These are phyloP conservation scores for Lymantria monacha DNA, from an alignment of 2,888 invertebrate species.

Conservation along the genomic window DNA sequence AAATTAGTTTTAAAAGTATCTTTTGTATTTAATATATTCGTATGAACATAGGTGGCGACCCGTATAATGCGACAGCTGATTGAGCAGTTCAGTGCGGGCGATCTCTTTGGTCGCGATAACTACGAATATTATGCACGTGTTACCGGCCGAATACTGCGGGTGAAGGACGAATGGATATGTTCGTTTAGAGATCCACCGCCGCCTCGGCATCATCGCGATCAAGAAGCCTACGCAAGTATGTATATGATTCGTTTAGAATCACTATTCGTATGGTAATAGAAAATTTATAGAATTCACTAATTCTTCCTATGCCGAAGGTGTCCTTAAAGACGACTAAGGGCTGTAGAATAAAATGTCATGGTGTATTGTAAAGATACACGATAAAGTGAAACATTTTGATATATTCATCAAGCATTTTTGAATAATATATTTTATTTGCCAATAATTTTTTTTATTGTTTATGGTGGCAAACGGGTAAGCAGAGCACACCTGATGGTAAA, in stretches of 20 bases:
- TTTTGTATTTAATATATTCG: no score
- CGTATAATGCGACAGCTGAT: constrained; percentile 98
- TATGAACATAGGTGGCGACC: constrained; percentile 89
- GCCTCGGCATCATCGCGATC: constrained; percentile 83
- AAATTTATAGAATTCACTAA: not conserved
- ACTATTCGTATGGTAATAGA: not conserved
- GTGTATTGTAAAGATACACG: no score
- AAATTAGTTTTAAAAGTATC: no score
- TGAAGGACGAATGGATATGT: constrained; percentile 97
- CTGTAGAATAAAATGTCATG: no score
- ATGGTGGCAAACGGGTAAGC: no score
- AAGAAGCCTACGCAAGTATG: constrained; percentile 86
- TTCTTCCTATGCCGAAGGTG: not conserved
- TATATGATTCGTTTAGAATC: not conserved
- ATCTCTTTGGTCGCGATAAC: constrained; percentile 96
- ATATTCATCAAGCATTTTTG: no score
- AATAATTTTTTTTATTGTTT: no score
- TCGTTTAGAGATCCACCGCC: constrained; percentile 94
- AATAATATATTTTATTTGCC: no score
- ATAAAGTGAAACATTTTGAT: no score
- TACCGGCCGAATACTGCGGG: constrained; percentile 94
- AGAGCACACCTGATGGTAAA: no score
- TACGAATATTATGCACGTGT: constrained; percentile 98
- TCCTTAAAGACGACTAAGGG: no score
- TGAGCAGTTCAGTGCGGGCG: constrained; percentile 97